A percentile compares a stretch with the other conserved stretches of the same genome.
Conservation (phyloP, 2,797 vertebrate species). For the Tolypeutes matacus region DNA sequence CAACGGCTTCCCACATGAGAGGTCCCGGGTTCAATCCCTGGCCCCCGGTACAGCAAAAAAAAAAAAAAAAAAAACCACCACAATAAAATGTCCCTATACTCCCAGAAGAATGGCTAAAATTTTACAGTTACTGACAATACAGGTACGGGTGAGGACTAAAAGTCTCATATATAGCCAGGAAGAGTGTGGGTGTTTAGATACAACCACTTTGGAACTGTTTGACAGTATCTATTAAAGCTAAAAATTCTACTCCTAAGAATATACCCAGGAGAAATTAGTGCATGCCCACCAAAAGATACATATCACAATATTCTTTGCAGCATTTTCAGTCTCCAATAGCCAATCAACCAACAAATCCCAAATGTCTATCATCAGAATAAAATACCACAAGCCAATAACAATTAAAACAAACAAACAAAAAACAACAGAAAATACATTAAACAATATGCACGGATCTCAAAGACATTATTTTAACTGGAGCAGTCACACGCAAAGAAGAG, state of each 20-base stretch:
- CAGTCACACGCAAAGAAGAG: background rate
- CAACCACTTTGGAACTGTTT: background rate
- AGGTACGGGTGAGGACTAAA: background rate
- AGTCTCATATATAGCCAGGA: background rate
- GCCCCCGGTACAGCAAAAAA: background rate
- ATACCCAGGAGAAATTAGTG: background rate
- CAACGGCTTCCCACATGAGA: no score
- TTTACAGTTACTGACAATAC: background rate
- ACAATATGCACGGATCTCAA: background rate
- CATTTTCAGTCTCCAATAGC: background rate
- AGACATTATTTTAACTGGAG: background rate
- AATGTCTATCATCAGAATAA: background rate
- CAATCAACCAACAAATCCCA: conserved; percentile 13
- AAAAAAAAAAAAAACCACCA: background rate
- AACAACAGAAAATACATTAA: background rate
- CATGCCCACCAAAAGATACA: conserved; percentile 7
- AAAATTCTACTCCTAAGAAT: background rate
- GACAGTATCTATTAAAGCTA: background rate
- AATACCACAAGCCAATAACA: background rate
- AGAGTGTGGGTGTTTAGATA: no score
- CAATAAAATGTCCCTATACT: background rate
- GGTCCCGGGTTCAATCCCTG: no score
- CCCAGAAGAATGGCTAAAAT: background rate
- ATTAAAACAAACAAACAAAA: background rate
- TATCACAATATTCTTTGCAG: background rate